These are phyloP conservation scores for Copsychus sechellarum DNA, from an alignment of 2,113 vertebrate genomes.

Conservation along the genomic window DNA sequence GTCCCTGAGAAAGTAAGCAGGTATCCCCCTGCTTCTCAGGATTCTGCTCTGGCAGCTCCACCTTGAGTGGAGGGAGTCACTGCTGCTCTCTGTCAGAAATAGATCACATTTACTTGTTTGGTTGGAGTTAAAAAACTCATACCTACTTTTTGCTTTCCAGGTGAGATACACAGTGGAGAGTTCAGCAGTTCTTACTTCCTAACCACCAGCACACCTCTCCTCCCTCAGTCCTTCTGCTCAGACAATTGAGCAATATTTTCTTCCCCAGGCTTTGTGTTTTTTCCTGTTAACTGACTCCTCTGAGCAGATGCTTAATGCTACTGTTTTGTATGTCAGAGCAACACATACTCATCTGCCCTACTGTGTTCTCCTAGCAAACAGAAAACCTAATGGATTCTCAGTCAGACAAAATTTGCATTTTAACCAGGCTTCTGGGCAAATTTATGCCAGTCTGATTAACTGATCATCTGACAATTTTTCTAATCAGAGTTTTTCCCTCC, in stretches of 20 bases:
- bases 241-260: fast-evolving
- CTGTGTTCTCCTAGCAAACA: background rate
- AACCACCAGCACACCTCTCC: background rate
- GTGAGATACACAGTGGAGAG: fast-evolving
- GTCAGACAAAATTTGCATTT: background rate
- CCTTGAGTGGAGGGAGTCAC: background rate
- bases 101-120: background rate
- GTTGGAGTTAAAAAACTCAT: background rate
- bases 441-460: constrained; percentile 34
- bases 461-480: constrained; percentile 9
- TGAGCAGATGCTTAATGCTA: background rate
- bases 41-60: background rate
- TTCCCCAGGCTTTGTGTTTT: background rate
- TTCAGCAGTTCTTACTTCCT: background rate
- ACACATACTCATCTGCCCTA: background rate
- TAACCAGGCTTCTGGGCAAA: constrained; percentile 1
- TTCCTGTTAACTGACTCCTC: background rate
- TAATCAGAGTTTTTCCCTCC: constrained; percentile 8
- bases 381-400: background rate
- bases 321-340: background rate
- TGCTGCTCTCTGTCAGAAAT: background rate
- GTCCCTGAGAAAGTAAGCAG: background rate
- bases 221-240: background rate
- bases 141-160: background rate
- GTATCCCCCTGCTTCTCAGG: background rate